Base-by-base conservation (phyloP, 2,113 vertebrate genomes). In the Trogon surrucura region DNA sequence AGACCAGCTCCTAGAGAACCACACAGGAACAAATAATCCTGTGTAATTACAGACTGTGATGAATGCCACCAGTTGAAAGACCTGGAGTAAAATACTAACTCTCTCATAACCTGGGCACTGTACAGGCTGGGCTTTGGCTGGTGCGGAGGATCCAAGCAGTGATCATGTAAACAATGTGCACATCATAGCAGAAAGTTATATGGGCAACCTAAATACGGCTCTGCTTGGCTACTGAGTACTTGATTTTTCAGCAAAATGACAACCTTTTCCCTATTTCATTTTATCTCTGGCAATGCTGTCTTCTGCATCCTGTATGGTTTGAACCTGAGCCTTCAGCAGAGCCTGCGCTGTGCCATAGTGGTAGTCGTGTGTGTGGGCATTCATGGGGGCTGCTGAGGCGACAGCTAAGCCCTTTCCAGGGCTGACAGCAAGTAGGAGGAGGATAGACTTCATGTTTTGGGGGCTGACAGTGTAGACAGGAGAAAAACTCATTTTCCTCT, bases 321-420 rank as follows among this genome's bases (percentile, higher is more conserved):
- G 75, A 53, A 45, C 54, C 19, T 30, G 80, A 72, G 34, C 32
- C 9, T 15, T 64, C 41, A 36, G 51, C 66, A 67, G 61, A 74
- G 85, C 51, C 72, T 1, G 2, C 18, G 9, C 17, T 64, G 60
- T n/a, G 53, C 66, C 6, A 1, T 3, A 16, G 58, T 4, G 1
- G 65, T 34, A 47, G 48, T 4, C 0, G 5, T 2, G 56, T 22
- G 16, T 2, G 21, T 41, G 36, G 48, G 16, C 4, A 1, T 17
- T 7, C 47, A 5, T 5, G 45, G 64, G 41, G 65, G 21, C 62
- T 83, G 80, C 58, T 0, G 2, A 58, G 48, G 60, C 1, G 13
- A 27, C 36, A 66, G 60, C 47, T 0, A 6, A 70, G 65, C 51
- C 41, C 22, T 85, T 50, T 41, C 50, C 44, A 64, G 67, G 71